Base-by-base conservation (phyloP, 1,140 invertebrate genomes). In the Psilanteris sp. region DNA sequence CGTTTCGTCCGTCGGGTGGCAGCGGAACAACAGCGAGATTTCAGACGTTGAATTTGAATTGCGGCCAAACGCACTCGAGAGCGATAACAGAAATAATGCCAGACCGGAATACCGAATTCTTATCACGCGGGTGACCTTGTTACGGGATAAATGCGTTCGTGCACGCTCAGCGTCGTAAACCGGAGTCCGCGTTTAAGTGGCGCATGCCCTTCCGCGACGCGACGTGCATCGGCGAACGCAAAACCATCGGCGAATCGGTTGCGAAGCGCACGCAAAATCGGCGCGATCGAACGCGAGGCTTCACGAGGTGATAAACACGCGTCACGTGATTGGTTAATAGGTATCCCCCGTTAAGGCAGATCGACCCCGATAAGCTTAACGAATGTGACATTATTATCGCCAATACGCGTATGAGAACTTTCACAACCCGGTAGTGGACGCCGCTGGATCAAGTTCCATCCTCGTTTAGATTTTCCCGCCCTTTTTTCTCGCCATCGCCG, bases 341-440 rank as follows among this genome's bases (percentile, higher is more conserved):
- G 34, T 57, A 76, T 76, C 59, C 50, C 57, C 59, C 39, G 61
- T 68, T 61, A 62, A 64, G 74, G 68, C 77, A 74, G 79, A 79
- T 80, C 79, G 83, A 81, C 83, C 82, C 78, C 79, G 82, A 85
- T 86, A 76, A 84, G 81, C 74, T 83, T 83, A 84, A 86, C 85
- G 82, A 86, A 85, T 83, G 73, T 85, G 83, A 85, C 85, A 85
- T 85, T 70, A 80, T 84, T 86, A 82, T 78, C 62, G 62, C 62
- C 64, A 32, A 34, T 43, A 43, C 55, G 37, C 74, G 50, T 15
- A 62, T 78, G 79, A 76, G 72, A 81, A 80, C 80, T 78, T 77
- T 80, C 77, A 77, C 55, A 32, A 74, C 59, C 61, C 70, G 59
- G 43, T 34, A 62, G 50, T 55, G 39, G 39, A 7, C 32, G 36